Base-by-base conservation (phyloP, 2,797 vertebrate genomes). In the Otus scops region DNA sequence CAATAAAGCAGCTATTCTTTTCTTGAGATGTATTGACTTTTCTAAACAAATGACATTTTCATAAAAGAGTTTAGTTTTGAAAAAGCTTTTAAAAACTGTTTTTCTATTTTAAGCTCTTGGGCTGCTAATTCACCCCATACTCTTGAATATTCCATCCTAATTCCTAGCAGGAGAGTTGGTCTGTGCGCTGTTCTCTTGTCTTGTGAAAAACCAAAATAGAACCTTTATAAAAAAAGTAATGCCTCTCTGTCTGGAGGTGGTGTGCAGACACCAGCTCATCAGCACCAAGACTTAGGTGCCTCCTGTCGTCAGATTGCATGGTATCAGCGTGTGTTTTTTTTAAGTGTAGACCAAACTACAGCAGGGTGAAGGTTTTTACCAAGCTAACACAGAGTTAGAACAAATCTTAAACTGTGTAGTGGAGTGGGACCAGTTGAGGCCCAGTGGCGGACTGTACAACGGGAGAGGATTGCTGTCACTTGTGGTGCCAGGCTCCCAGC, bases 281-380 rank as follows among this genome's bases (percentile, higher is more conserved):
- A 54, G 26, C 61, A 10, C 19, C 2, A 6, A 4, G 18, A 7
- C 21, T 38, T 6, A 13, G 15, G 3, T 63, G 65, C n/a, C n/a
- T 19, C n/a, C n/a, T 19, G 0, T n/a, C 74, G 13, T 65, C 34
- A 20, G 27, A 6, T 5, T 43, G 43, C 0, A 1, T 48, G 50
- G 18, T 32, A 27, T 71, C 53, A 9, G 22, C 0, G 0, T 0
- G 0, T 56, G 7, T 67, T 70, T 73, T 73, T 53, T 65, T 15
- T 3, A 48, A 48, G 54, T 3, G 11, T 1, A 59, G 64, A 63
- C n/a, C 56, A 60, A 34, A 28, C 36, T 43, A 2, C 24, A 51
- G 21, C 32, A n/a, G 54, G 48, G 45, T 48, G 77, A 64, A 68
- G 53, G 69, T 41, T 93, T 88, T 86, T 30, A 11, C 28, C 19